phyloP scores from a whole-genome alignment of 2,888 invertebrate genomes.

The Athrips mouffetella region DNA sequence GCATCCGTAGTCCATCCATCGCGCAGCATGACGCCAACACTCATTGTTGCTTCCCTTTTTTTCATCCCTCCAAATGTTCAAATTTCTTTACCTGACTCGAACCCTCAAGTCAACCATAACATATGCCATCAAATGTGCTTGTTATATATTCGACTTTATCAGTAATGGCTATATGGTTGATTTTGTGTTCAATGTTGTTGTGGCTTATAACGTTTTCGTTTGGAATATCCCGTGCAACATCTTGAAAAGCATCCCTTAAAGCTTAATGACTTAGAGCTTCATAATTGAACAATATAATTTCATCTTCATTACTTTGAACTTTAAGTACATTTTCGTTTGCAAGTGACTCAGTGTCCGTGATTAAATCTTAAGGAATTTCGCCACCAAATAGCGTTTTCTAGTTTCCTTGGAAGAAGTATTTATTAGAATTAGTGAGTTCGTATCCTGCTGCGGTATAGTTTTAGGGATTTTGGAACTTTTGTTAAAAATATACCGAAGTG shows the following conservation, averaged over 20 bases:
- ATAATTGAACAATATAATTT: constrained; percentile 43
- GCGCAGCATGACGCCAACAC: constrained; percentile 73
- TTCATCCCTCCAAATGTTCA: constrained; percentile 73
- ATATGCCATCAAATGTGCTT: constrained; percentile 23
- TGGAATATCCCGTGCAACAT: constrained; percentile 53
- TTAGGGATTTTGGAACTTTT: constrained; percentile 40
- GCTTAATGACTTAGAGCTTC: constrained; percentile 61
- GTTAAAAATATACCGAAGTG: constrained; percentile 33
- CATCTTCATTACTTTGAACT: constrained; percentile 25
- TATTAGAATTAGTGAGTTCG: constrained; percentile 52
- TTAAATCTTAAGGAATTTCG: constrained; percentile 52
- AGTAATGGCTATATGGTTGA: constrained; percentile 11
- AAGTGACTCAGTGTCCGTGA: constrained; percentile 37
- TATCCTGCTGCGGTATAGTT: constrained; percentile 40
- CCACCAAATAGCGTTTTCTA: constrained; percentile 67
- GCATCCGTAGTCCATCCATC: constrained; percentile 72
- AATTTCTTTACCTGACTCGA: constrained; percentile 73
- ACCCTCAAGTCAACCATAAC: constrained; percentile 28
- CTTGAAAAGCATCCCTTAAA: constrained; percentile 70
- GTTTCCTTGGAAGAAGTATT: constrained; percentile 52
- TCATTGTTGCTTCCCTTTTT: constrained; percentile 75
- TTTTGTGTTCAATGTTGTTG: constrained; percentile 24
- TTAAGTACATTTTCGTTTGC: constrained; percentile 39
- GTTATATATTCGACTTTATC: constrained; percentile 35
- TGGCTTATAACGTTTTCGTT: constrained; percentile 36